Conservation (phyloP, 2,888 invertebrate genomes). For the Sepioteuthis lessoniana region DNA sequence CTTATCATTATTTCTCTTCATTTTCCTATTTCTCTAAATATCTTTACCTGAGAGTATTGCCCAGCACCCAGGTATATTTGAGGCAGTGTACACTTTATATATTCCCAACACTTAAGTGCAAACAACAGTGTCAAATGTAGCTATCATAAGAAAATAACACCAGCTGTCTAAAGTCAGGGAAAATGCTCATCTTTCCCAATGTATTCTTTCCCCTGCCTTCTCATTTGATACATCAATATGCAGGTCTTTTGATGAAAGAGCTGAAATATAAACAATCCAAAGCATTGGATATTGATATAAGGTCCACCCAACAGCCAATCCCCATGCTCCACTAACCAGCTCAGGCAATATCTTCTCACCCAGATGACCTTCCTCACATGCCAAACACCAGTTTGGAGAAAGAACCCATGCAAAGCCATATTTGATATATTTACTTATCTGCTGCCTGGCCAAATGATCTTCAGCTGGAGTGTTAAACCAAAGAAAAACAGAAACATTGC, state of each 20-base stretch:
- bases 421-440: neutral
- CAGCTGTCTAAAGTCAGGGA: neutral
- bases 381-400: neutral
- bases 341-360: neutral
- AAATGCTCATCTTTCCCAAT: neutral
- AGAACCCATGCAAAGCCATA: neutral
- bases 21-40: neutral
- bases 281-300: neutral
- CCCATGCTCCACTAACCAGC: too few species aligned
- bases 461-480: neutral
- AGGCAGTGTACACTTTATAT: neutral
- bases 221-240: neutral
- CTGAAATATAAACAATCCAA: neutral
- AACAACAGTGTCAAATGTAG: conserved; percentile 17
- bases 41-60: neutral
- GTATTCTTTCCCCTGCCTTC: neutral
- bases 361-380: neutral
- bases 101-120: neutral
- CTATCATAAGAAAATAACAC: neutral
- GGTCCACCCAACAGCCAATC: neutral
- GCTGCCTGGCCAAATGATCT: neutral
- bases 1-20: neutral
- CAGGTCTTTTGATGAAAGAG: neutral
- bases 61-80: neutral
- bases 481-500: neutral